Evolutionary conservation across 2,888 invertebrate species (phyloP), one percentile per base, ranked within the genome.

Genomic region (Brachypterus glaber): DNA sequence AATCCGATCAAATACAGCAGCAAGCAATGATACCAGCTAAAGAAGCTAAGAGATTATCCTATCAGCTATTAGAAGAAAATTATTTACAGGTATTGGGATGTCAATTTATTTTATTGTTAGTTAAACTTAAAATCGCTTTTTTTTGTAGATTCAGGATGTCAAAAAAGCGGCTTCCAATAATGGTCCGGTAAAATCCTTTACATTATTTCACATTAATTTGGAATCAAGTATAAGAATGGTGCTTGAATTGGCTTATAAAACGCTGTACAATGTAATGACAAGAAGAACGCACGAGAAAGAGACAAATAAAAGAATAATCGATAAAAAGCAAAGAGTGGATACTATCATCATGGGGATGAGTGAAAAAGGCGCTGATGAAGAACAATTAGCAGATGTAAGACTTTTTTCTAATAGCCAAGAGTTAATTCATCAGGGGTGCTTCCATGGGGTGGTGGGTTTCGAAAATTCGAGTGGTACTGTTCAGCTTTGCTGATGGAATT

Each of bases 21-120:
- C 69, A 85, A 49, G 91, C 88, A 0, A 92, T 96, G 93, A 77
- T 96, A 52, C 87, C 90, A 1, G 82, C 87, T 15, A 96, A 95
- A 61, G 91, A 93, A 62, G 87, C 90, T 2, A 95, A 95, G 60
- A 77, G 85, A 46, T 65, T 92, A 9, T 82, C 90, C 0, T 93
- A 92, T 63, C 81, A 77, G 48, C 67, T 97, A 46, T 68, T 91
- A 33, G 84, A 87, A 59, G 87, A 92, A 55, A 82, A 84, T 59
- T 79, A 77, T 49, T 64, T 80, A 16, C 76, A 79, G 51, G 68
- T 78, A 3, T 4, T 21, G 9, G 21, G n/a, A n/a, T n/a, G 21
- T 21, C 5, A 21, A 21, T 21, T 21, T 21, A 21, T 7, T 5
- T 7, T 7, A 21, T 9, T 9, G 9, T 21, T n/a, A n/a, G n/a